These are phyloP conservation scores for Ciconia maguari DNA, from an alignment of 2,113 vertebrate species.

Conservation along the genomic window DNA sequence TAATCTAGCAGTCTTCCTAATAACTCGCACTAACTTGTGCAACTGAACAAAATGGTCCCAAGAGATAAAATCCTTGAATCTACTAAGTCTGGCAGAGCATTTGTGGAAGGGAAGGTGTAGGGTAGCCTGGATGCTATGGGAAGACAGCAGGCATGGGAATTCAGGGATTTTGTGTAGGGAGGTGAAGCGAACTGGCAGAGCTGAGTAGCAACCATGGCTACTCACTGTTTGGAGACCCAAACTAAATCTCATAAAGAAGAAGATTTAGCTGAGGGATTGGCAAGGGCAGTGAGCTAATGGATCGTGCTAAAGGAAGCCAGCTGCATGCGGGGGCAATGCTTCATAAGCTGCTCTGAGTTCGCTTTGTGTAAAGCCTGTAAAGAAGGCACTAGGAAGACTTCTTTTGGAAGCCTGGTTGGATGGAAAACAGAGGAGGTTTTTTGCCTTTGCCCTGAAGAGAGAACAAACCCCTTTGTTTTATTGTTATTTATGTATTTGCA, in stretches of 20 bases:
- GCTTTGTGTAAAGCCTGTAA: neutral
- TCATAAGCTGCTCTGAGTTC: neutral
- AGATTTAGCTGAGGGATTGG: neutral
- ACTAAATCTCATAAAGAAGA: neutral
- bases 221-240: neutral
- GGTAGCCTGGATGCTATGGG: neutral
- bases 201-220: neutral
- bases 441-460: neutral
- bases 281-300: neutral
- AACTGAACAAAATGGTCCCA: neutral
- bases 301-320: neutral
- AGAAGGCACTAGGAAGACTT: neutral
- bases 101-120: neutral
- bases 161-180: neutral
- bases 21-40: neutral
- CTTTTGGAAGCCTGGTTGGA: neutral
- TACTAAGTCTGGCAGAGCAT: neutral
- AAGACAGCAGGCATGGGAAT: neutral
- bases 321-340: rapidly evolving
- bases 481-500: neutral
- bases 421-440: neutral
- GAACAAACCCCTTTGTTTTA: neutral
- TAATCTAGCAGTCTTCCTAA: neutral
- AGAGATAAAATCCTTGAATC: neutral
- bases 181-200: neutral